phyloP scores from a whole-genome alignment of 2,113 vertebrate species.

The Theristicus caerulescens region DNA sequence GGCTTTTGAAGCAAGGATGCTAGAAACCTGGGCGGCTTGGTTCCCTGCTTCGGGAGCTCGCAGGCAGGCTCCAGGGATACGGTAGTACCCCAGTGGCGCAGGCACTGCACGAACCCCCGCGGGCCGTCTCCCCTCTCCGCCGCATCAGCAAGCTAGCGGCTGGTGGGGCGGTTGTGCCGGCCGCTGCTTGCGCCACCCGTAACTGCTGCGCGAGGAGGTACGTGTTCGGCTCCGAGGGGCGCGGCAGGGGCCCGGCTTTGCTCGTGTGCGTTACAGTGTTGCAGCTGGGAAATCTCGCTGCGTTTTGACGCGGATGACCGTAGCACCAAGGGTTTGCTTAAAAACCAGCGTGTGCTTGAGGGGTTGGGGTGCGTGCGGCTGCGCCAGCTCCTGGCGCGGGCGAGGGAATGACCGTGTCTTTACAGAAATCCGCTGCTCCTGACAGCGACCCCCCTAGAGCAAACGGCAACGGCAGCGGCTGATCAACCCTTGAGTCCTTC shows the following conservation, averaged over 20 bases:
- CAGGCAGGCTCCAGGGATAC: not conserved
- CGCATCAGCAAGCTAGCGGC: not conserved
- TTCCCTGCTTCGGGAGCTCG: not conserved
- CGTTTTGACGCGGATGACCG: not conserved
- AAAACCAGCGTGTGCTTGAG: accelerated
- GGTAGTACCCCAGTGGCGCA: accelerated
- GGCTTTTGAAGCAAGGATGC: not conserved
- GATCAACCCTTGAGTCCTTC: not conserved
- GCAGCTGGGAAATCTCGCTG: not conserved
- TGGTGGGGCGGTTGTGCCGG: not conserved
- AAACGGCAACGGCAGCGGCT: not conserved
- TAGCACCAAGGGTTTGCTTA: not conserved
- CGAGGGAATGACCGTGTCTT: not conserved
- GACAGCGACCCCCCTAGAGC: not conserved
- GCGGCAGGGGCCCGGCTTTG: not conserved
- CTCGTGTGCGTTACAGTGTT: not conserved
- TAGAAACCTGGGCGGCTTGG: not conserved
- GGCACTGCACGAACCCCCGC: not conserved
- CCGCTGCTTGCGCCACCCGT: accelerated
- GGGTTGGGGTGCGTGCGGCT: not conserved
- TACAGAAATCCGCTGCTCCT: not conserved
- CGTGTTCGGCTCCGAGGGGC: accelerated
- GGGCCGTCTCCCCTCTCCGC: not conserved
- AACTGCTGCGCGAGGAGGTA: not conserved
- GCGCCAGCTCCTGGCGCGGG: not conserved